Evolutionary conservation across 2,888 invertebrate species (phyloP), one percentile per base, ranked within the genome.

Genomic region (Thymelicus sylvestris): DNA sequence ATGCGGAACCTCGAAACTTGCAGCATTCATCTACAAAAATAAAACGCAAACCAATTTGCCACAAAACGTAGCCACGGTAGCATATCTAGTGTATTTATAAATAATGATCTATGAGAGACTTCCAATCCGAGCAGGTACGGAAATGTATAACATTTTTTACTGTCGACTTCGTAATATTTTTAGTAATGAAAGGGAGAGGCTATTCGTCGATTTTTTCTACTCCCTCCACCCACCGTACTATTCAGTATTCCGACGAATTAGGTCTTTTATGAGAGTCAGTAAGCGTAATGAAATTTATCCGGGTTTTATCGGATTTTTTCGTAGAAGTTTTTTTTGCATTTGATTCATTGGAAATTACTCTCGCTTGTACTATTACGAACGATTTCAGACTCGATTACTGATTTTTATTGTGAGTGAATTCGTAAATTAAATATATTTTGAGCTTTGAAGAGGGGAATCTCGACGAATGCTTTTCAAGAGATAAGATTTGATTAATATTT

Each of bases 41-140:
- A 3, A 12, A 44, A 41, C 10, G 44, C 10, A 4, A 44, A 44
- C 44, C 44, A 44, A 44, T 4, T 44, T 12, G 12, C 0, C 12
- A 44, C 4, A 44, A 44, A 10, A 44, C 2, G 12, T 44, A 44
- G 44, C 8, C 44, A 12, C 15, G 2, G 6, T 7, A 52, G 50
- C 50, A 0, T 8, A 52, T 52, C 50, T 19, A 52, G 50, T 7
- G 7, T 52, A 44, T 52, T 52, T 52, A 12, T 52, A 7, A 15
- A 19, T 8, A 52, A 7, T 15, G 50, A 52, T 52, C 50, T 15
- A 65, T 60, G 61, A 10, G 19, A 41, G 57, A 52, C 75, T 75
- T 57, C 73, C 77, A 75, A 79, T 81, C 78, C 78, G 79, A 77
- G 74, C 81, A 81, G 83, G 81, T 82, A 79, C 70, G 76, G 75